Base-by-base conservation (phyloP, 2,888 invertebrate species). In the Bibio marci region DNA sequence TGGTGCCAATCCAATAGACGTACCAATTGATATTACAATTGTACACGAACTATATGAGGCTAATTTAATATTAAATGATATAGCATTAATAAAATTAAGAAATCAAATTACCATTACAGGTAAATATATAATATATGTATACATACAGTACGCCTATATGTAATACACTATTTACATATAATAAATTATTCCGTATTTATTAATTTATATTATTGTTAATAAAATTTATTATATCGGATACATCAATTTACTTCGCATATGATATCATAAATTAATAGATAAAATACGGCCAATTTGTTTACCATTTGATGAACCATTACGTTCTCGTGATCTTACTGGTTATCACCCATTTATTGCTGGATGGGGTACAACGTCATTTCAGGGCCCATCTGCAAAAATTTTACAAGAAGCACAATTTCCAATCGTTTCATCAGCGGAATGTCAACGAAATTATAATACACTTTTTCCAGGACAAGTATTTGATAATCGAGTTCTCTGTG, bases 241-340 rank as follows among this genome's bases (percentile, higher is more conserved):
- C n/a, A n/a, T n/a, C n/a, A n/a, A n/a, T n/a, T n/a, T n/a, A n/a
- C n/a, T n/a, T n/a, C n/a, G n/a, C n/a, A n/a, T n/a, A n/a, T n/a
- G n/a, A n/a, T n/a, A n/a, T n/a, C n/a, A n/a, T n/a, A n/a, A n/a
- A n/a, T n/a, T n/a, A n/a, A 19, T 59, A 85, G 85, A 62, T 18
- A 54, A 66, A 27, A 72, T 86, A 39, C 66, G 62, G 44, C 81
- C 83, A 0, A 76, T 87, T 45, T 88, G 88, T 55, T 62, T 88
- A 34, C 88, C 88, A 1, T 53, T 65, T 22, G 55, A 62, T 30
- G 57, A 62, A 2, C 64, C 69, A 12, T 51, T 76, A 34, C 59
- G 68, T 38, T 57, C 65, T 0, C 64, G 58, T 32, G 61, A 58
- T 37, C 74, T 69, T 49, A 72, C 65, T 17, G 65, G 65, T 48